A percentile compares a stretch with the other conserved stretches of the same genome.
phyloP scores from a whole-genome alignment of 2,888 invertebrate genomes.

The Hirtodrosophila histrioides region DNA sequence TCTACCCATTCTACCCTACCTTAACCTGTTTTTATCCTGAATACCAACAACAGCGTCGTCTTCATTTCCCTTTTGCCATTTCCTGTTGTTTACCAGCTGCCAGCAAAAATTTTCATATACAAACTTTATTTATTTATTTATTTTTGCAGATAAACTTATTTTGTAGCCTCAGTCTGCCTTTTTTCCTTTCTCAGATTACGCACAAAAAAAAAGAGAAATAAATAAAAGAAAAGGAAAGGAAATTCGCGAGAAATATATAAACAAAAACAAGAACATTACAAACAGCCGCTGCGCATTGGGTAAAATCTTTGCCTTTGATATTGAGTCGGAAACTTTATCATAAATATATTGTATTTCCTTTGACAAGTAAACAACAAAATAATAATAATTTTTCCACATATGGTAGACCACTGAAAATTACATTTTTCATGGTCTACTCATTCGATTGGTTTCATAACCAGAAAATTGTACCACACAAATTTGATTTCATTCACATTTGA shows the following conservation, averaged over 20 bases:
- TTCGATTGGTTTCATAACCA: slow-evolving; percentile 26
- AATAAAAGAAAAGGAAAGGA: no score
- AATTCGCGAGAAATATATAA: slow-evolving; percentile 33
- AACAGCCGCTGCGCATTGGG: slow-evolving; percentile 50
- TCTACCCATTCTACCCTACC: neutral
- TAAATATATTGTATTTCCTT: slow-evolving; percentile 12
- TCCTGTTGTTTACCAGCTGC: slow-evolving; percentile 61
- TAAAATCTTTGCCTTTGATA: slow-evolving; percentile 43
- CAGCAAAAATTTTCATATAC: slow-evolving; percentile 42
- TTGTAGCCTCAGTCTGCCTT: slow-evolving; percentile 8
- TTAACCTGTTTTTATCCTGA: neutral
- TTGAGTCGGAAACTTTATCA: slow-evolving; percentile 47
- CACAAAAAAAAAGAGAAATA: slow-evolving; percentile 27
- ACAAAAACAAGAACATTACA: slow-evolving; percentile 62
- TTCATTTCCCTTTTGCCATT: slow-evolving; percentile 17
- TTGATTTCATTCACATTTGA: slow-evolving; percentile 56
- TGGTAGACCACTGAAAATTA: slow-evolving; percentile 17
- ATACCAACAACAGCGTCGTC: slow-evolving; percentile 2
- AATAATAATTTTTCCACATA: neutral
- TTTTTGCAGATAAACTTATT: slow-evolving; percentile 64
- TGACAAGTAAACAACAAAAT: no score
- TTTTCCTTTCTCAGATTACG: slow-evolving; percentile 45
- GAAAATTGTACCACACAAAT: slow-evolving; percentile 36
- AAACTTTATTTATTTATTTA: slow-evolving; percentile 70
- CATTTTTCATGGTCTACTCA: slow-evolving; percentile 13